Evolutionary conservation across 2,113 vertebrate genomes (phyloP).

Genomic region (Grammomys surdaster): DNA sequence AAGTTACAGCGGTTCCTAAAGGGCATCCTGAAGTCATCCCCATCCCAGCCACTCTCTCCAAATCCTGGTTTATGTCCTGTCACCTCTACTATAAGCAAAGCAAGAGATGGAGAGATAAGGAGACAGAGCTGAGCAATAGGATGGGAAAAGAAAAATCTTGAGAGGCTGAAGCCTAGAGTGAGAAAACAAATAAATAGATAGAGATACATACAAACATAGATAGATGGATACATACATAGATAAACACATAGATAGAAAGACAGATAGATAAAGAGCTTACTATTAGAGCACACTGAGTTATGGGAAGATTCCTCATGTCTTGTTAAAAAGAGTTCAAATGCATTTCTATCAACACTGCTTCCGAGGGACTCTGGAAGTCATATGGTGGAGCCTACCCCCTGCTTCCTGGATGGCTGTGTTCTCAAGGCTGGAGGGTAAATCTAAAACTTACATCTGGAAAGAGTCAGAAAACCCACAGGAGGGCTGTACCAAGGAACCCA

Average conservation of each 20-base stretch:
- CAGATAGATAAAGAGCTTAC: neutral
- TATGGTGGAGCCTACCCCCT: neutral
- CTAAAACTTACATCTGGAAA: conserved; percentile 57
- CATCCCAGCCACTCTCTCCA: conserved; percentile 56
- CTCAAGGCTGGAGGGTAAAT: conserved; percentile 34
- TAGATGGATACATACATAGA: neutral
- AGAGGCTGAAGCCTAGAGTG: conserved; percentile 61
- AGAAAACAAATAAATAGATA: conserved; percentile 27
- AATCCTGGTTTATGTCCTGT: conserved; percentile 87
- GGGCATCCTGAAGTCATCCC: conserved; percentile 59
- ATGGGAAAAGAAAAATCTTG: conserved; percentile 61
- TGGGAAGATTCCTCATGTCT: conserved; percentile 64
- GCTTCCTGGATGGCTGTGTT: neutral
- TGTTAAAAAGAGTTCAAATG: conserved; percentile 32
- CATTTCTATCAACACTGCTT: conserved; percentile 3
- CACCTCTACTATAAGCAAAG: conserved; percentile 86
- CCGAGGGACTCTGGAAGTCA: neutral
- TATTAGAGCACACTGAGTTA: neutral
- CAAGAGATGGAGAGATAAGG: conserved; percentile 70
- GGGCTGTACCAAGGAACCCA: conserved; percentile 36
- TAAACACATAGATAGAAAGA: neutral
- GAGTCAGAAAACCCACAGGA: conserved; percentile 27
- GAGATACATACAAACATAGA: neutral
- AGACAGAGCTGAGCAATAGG: conserved; percentile 21
- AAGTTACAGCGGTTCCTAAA: conserved; percentile 79